Conservation (phyloP, 2,113 vertebrate genomes). For the Ciconia maguari region DNA sequence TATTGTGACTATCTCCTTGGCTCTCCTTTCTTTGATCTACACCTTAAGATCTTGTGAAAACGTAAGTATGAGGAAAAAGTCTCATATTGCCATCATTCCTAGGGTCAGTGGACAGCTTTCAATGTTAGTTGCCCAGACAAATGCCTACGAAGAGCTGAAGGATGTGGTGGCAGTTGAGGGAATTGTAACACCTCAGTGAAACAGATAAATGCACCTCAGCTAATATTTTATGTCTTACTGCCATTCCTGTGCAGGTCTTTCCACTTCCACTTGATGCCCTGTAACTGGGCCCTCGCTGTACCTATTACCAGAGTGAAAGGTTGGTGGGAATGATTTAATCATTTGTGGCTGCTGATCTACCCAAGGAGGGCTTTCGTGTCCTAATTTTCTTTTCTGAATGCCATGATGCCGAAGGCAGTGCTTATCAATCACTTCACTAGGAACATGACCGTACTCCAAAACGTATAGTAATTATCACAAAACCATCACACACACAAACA, state of each 20-base stretch:
- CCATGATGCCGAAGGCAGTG: accelerated
- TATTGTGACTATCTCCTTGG: background rate
- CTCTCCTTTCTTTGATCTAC: background rate
- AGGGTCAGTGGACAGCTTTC: background rate
- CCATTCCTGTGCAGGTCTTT: background rate
- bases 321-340: background rate
- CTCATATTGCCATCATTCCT: background rate
- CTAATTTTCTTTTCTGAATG: background rate
- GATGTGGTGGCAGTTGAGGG: background rate
- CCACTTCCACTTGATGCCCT: background rate
- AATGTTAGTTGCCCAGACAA: background rate
- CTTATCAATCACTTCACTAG: background rate
- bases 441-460: background rate
- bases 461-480: background rate
- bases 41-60: background rate
- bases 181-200: background rate
- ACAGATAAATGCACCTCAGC: background rate
- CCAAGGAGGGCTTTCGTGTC: background rate
- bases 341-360: background rate
- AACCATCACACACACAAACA: accelerated
- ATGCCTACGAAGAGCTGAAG: background rate
- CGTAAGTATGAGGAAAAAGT: background rate
- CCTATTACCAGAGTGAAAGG: background rate
- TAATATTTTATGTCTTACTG: background rate
- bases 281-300: background rate